Evolutionary conservation across 2,888 invertebrate species (phyloP).

Genomic region (Nephrotoma flavescens): DNA sequence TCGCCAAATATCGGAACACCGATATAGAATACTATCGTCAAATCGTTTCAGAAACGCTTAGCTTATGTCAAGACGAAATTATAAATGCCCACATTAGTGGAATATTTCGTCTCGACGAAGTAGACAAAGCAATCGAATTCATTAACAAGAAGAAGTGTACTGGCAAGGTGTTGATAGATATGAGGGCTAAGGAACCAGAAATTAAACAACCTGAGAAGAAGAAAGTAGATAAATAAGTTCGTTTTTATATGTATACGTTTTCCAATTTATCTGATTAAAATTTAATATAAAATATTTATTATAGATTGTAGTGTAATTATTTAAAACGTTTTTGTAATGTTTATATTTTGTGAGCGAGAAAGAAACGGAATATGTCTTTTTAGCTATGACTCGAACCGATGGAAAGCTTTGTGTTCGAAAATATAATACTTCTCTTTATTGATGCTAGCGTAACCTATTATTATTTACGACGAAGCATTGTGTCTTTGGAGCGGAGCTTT

Average conservation of each 20-base stretch:
- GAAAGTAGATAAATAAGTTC: not conserved
- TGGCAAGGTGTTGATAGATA: conserved; percentile 42
- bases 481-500: no score
- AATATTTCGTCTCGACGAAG: conserved; percentile 37
- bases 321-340: no score
- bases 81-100: conserved; percentile 42
- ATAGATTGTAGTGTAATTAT: not conserved
- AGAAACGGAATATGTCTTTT: no score
- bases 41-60: conserved; percentile 40
- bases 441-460: no score
- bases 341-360: no score
- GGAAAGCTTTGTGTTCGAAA: no score
- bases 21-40: conserved; percentile 39
- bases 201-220: not conserved
- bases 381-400: no score
- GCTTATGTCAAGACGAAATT: conserved; percentile 44
- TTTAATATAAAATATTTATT: not conserved
- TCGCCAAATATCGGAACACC: conserved; percentile 34
- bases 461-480: no score
- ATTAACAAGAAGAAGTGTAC: conserved; percentile 40
- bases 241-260: not conserved
- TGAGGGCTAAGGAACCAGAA: conserved; percentile 12
- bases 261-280: not conserved
- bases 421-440: no score
- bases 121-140: conserved; percentile 44